Evolutionary conservation across 2,113 vertebrate genomes (phyloP).

Genomic region (Lasiurus cinereus): DNA sequence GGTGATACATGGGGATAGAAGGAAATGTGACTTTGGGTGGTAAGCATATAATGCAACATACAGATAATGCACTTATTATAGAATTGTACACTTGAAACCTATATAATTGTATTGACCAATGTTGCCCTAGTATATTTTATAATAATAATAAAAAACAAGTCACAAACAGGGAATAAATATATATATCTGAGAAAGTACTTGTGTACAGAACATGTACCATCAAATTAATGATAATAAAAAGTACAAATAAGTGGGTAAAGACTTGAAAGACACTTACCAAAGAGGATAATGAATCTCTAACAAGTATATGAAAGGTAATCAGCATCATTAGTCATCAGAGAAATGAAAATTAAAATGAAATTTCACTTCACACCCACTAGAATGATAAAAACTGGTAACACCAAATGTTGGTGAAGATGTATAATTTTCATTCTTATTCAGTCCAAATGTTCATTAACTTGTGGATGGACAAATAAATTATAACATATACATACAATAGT

Average conservation of each 20-base stretch:
- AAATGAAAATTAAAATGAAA: constrained; percentile 53
- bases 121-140: not conserved
- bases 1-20: not conserved
- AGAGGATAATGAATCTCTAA: not conserved
- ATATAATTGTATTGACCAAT: not conserved
- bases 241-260: not conserved
- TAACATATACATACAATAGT: not conserved
- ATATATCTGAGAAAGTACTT: not conserved
- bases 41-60: not conserved
- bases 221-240: constrained; percentile 31
- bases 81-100: not conserved
- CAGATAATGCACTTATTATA: not conserved
- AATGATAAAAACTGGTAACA: constrained; percentile 5
- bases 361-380: not conserved
- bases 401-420: not conserved
- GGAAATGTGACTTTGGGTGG: not conserved
- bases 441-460: not conserved
- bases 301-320: not conserved
- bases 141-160: not conserved
- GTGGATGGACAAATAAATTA: not conserved
- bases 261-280: not conserved
- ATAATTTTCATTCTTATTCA: not conserved
- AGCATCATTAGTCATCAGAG: not conserved
- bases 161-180: not conserved
- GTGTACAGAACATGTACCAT: not conserved